A percentile compares a stretch with the other conserved stretches of the same genome.
Conservation (phyloP, 2,888 invertebrate species). For the Esperia sulphurella region DNA sequence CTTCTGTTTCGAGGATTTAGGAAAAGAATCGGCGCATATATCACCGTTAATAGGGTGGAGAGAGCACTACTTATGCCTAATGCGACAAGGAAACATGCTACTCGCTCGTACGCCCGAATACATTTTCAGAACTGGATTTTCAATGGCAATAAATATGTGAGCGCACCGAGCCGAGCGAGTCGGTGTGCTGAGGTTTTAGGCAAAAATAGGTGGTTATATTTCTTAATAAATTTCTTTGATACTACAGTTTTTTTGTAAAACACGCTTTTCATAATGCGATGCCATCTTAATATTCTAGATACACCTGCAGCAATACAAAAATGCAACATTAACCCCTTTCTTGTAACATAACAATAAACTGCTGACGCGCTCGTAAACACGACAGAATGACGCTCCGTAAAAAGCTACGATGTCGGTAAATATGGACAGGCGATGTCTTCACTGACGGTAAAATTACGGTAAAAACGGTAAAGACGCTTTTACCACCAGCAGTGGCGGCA, state of each 20-base stretch:
- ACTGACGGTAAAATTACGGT: constrained; percentile 34
- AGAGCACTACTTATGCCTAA: constrained; percentile 79
- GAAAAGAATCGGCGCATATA: constrained; percentile 77
- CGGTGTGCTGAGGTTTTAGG: not conserved
- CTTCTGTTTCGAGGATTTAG: constrained; percentile 70
- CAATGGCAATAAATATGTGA: constrained; percentile 70
- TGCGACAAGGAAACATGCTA: constrained; percentile 76
- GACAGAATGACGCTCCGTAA: constrained; percentile 57
- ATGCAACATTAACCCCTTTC: constrained; percentile 61
- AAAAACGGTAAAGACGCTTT: constrained; percentile 44
- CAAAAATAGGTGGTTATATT: constrained; percentile 1
- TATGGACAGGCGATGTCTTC: constrained; percentile 66
- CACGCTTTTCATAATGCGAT: not conserved
- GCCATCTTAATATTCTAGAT: constrained; percentile 6
- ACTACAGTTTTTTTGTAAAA: no score
- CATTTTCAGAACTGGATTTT: constrained; percentile 65
- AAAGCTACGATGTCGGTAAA: constrained; percentile 71
- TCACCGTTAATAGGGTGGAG: constrained; percentile 78
- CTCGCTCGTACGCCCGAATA: constrained; percentile 59
- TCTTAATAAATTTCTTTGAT: constrained; percentile 12
- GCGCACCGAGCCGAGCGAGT: constrained; percentile 27
- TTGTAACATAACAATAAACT: constrained; percentile 62
- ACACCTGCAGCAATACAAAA: constrained; percentile 52
- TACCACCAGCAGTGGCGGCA: constrained; percentile 19
- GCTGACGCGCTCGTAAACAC: constrained; percentile 63